Base-by-base conservation (phyloP, 2,888 invertebrate genomes). In the Lordiphosa andalusiaca region DNA sequence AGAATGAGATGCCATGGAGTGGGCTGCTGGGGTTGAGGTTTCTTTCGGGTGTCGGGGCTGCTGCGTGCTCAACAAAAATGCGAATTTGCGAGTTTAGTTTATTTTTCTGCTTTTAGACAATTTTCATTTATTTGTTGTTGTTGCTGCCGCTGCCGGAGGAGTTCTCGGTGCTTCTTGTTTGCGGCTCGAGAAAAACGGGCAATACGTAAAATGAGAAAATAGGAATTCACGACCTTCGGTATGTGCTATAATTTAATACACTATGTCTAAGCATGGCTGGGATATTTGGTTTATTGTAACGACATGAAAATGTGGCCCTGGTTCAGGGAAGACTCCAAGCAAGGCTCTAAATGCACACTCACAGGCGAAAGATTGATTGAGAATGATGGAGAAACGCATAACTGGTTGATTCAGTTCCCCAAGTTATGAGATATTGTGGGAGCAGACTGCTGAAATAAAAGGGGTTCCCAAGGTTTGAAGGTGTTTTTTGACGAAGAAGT, bases 81-180 rank as follows among this genome's bases (percentile, higher is more conserved):
- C 86, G 86, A 84, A 84, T 84, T 86, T 84, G 84, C 84, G 87
- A 84, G 86, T 73, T 86, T 82, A 86, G 85, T 84, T 83, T 86
- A 69, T 73, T 71, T 83, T 71, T 84, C 69, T 82, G 80, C 74
- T 85, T 75, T 69, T 82, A 77, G 73, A 84, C 85, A 82, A 84
- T 85, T 85, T 85, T 85, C 71, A 84, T 83, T 80, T 83, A 80
- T 84, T 86, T 75, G 59, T 55, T 73, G 69, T 69, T 56, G 58
- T 50, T 51, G 48, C 52, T 51, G 46, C 44, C 40, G 60, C 42
- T 56, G 53, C 51, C 30, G 30, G 41, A 44, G 56, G 39, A 21
- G 48, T 36, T 16, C 4, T 12, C 6, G 13, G 33, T 13, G 50
- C 57, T 54, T 39, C 44, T 57, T 46, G 40, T 16, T 16, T 36